phyloP scores from a whole-genome alignment of 2,888 invertebrate genomes.

The Entomobrya multifasciata region DNA sequence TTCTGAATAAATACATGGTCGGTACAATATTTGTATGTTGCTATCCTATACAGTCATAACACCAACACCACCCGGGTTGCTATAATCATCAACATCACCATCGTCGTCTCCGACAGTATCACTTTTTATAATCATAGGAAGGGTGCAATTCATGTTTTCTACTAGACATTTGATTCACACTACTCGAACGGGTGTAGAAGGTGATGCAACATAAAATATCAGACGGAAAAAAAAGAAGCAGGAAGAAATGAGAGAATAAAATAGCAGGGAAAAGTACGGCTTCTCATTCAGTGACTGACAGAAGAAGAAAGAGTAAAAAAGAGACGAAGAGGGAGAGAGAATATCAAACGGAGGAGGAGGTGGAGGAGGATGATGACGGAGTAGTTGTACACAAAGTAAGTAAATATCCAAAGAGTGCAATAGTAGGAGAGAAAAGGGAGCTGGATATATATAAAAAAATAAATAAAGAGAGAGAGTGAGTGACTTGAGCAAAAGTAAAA shows the following conservation, averaged over 20 bases:
- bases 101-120: no score
- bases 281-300: constrained; percentile 64
- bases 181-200: no score
- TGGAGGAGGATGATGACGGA: neutral
- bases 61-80: neutral
- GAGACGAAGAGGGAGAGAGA: neutral
- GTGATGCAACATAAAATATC: no score
- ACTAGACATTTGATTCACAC: no score
- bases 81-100: no score
- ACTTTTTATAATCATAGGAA: no score
- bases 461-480: neutral
- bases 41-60: neutral
- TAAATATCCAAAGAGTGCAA: no score
- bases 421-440: neutral
- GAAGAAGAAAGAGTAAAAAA: constrained; percentile 51
- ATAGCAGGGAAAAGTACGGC: constrained; percentile 53
- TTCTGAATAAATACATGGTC: constrained; percentile 2
- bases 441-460: neutral
- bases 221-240: neutral
- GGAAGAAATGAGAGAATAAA: constrained; percentile 10
- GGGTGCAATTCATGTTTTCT: no score
- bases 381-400: no score
- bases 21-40: constrained; percentile 1
- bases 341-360: neutral
- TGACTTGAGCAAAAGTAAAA: neutral